A percentile compares a stretch with the other conserved stretches of the same genome.
These are phyloP conservation scores for Dicyrtoma fusca DNA, from an alignment of 2,888 invertebrate genomes.

Conservation along the genomic window DNA sequence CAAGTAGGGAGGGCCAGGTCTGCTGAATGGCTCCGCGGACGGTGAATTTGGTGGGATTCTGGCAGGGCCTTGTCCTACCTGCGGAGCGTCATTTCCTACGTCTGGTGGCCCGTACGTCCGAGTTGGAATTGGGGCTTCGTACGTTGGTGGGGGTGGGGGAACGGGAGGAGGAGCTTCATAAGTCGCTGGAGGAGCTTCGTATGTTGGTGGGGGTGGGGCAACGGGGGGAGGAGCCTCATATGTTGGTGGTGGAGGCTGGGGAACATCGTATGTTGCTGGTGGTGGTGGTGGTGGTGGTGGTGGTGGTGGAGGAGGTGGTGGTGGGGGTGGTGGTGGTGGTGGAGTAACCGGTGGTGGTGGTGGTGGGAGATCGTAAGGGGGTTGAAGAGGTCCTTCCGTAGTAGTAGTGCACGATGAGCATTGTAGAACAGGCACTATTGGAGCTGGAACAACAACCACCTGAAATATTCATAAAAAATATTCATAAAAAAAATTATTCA, in stretches of 20 bases:
- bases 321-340: not conserved
- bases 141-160: not conserved
- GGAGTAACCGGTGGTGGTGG: too few species aligned
- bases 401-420: too few species aligned
- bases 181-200: slow-evolving; percentile 15
- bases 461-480: not conserved
- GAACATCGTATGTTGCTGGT: not conserved
- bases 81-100: too few species aligned
- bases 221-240: not conserved
- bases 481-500: too few species aligned
- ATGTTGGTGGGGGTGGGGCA: slow-evolving; percentile 1
- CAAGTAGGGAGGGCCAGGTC: too few species aligned
- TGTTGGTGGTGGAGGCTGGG: not conserved
- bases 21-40: too few species aligned
- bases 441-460: not conserved
- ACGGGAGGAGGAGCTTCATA: slow-evolving; percentile 28
- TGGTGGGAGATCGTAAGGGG: too few species aligned
- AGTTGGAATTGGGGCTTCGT: not conserved
- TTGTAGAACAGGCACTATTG: not conserved
- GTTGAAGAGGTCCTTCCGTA: too few species aligned
- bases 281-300: not conserved
- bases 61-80: too few species aligned
- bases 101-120: not conserved
- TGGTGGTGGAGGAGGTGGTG: not conserved
- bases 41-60: too few species aligned